phyloP scores from a whole-genome alignment of 2,888 invertebrate species.

The Coelinius sp. region DNA sequence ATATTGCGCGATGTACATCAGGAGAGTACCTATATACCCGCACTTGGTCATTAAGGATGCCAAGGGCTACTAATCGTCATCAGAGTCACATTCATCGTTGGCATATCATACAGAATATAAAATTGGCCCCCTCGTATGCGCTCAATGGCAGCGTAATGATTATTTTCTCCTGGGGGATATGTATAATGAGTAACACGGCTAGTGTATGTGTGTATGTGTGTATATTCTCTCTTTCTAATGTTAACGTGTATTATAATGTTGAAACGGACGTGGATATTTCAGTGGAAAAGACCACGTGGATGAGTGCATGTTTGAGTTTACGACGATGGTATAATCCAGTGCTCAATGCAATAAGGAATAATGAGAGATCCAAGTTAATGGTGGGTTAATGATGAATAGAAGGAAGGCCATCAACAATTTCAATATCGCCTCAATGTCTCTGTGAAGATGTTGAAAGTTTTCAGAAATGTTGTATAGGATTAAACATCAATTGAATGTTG shows the following conservation, averaged over 20 bases:
- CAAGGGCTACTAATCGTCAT: conserved; percentile 64
- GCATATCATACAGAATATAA: conserved; percentile 56
- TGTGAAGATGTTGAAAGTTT: too few species aligned
- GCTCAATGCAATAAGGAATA: conserved; percentile 53
- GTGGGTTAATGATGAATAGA: conserved; percentile 61
- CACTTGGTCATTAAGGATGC: conserved; percentile 53
- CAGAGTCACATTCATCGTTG: conserved; percentile 62
- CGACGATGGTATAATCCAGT: conserved; percentile 40
- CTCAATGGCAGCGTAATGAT: conserved; percentile 64
- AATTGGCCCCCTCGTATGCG: conserved; percentile 54
- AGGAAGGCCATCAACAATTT: conserved; percentile 55
- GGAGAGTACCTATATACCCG: conserved; percentile 23
- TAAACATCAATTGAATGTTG: too few species aligned
- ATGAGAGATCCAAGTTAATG: conserved; percentile 67
- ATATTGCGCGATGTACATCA: conserved; percentile 13
- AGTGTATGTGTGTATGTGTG: conserved; percentile 1
- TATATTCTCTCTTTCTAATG: not conserved
- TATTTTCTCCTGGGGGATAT: conserved; percentile 58
- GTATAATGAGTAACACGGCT: conserved; percentile 58
- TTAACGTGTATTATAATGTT: conserved; percentile 16
- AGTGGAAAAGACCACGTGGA: conserved; percentile 13
- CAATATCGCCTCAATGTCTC: conserved; percentile 17
- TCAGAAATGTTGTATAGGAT: too few species aligned
- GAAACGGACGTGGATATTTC: not conserved
- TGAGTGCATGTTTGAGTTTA: conserved; percentile 13